These are phyloP conservation scores for Nysson spinosus DNA, from an alignment of 2,888 invertebrate genomes.

Conservation along the genomic window DNA sequence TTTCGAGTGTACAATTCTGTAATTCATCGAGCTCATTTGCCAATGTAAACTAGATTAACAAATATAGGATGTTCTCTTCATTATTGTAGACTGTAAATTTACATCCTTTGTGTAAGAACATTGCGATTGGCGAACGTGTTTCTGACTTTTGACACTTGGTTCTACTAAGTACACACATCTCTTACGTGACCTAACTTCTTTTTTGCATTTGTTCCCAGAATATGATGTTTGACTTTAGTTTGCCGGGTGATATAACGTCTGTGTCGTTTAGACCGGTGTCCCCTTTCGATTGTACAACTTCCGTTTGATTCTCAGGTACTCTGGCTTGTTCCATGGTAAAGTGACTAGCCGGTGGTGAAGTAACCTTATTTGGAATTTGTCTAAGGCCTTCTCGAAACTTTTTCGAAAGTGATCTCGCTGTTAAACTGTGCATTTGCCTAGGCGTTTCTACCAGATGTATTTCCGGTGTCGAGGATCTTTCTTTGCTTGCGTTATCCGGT, in stretches of 20 bases:
- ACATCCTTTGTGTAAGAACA: too few species aligned
- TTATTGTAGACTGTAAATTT: too few species aligned
- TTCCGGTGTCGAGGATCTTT: slow-evolving; percentile 70
- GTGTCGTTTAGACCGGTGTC: slow-evolving; percentile 54
- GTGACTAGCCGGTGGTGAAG: slow-evolving; percentile 57
- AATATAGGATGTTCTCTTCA: too few species aligned
- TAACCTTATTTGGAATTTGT: slow-evolving; percentile 66
- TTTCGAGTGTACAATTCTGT: too few species aligned
- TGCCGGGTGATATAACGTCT: slow-evolving; percentile 67
- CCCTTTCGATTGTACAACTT: slow-evolving; percentile 39
- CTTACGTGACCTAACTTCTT: slow-evolving; percentile 52
- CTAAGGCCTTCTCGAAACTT: slow-evolving; percentile 85
- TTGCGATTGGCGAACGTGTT: too few species aligned
- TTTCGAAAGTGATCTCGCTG: slow-evolving; percentile 87
- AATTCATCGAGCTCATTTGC: too few species aligned
- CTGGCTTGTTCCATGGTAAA: slow-evolving; percentile 44
- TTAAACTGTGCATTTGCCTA: slow-evolving; percentile 84
- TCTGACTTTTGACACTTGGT: background rate
- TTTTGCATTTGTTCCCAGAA: slow-evolving; percentile 74
- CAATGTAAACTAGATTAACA: too few species aligned
- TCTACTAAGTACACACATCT: background rate
- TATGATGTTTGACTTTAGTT: slow-evolving; percentile 71
- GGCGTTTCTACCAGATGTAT: slow-evolving; percentile 72
- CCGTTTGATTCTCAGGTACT: slow-evolving; percentile 52
- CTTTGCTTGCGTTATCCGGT: slow-evolving; percentile 43